Percentiles rank a stretch among this genome's conserved stretches.
These are phyloP conservation scores for Tragopan temminckii DNA, from an alignment of 2,797 vertebrate species.

Conservation along the genomic window DNA sequence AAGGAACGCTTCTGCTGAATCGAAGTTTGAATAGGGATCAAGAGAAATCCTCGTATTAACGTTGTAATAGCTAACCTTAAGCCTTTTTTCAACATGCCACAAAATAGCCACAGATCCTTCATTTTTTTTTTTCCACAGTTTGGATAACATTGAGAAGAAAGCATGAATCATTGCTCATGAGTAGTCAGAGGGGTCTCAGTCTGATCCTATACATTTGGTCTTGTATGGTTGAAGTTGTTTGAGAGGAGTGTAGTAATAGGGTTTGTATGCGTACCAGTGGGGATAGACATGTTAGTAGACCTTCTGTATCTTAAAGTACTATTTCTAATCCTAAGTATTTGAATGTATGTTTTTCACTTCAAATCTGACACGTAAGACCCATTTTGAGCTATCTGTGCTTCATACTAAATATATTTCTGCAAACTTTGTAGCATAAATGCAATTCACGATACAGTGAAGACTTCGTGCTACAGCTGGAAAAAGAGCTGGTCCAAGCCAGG, in stretches of 20 bases:
- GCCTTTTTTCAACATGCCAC: background rate
- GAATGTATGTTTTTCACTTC: background rate
- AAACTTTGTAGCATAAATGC: conserved; percentile 87
- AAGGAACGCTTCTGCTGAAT: background rate
- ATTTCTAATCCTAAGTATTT: background rate
- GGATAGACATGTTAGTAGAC: background rate
- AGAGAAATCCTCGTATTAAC: background rate
- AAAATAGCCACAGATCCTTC: background rate
- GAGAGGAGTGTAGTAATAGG: background rate
- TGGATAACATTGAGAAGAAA: background rate
- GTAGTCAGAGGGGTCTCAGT: background rate
- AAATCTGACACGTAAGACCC: background rate
- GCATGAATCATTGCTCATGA: background rate
- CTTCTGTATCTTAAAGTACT: background rate
- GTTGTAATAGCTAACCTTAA: background rate
- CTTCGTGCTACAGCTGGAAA: conserved; percentile 94
- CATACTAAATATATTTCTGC: conserved; percentile 71
- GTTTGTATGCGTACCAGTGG: background rate
- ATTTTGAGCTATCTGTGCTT: background rate
- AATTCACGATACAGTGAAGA: conserved; percentile 93
- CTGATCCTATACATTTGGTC: background rate
- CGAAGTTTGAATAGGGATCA: background rate
- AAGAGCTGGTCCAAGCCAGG: conserved; percentile 94
- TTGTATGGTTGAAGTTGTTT: background rate
- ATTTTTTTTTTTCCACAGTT: background rate